A percentile compares a stretch with the other conserved stretches of the same genome.
phyloP scores from a whole-genome alignment of 2,888 invertebrate genomes.

The Drosophila recens region DNA sequence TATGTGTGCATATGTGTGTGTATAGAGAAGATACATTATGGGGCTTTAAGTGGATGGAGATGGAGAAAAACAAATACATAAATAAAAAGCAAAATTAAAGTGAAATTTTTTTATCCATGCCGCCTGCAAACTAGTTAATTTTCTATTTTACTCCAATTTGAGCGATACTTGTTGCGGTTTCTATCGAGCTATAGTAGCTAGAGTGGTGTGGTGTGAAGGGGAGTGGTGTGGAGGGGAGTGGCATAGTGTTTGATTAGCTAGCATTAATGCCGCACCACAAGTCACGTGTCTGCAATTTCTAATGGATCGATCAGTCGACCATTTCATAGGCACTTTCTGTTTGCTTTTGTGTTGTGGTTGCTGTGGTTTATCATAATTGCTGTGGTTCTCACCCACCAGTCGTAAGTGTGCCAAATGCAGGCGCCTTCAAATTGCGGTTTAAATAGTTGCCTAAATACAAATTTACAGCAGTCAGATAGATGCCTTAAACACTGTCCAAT shows the following conservation, averaged over 20 bases:
- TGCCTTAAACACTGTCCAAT: constrained; percentile 28
- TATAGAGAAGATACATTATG: constrained; percentile 48
- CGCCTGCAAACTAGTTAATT: constrained; percentile 79
- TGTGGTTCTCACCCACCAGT: constrained; percentile 32
- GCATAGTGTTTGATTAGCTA: constrained; percentile 44
- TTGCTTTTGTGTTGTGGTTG: constrained; percentile 14
- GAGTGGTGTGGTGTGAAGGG: constrained; percentile 6
- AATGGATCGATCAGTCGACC: constrained; percentile 60
- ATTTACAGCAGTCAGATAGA: constrained; percentile 47
- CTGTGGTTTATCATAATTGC: constrained; percentile 3
- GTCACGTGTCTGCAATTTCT: constrained; percentile 74
- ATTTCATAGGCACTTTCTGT: constrained; percentile 49
- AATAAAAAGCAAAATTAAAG: constrained; percentile 79
- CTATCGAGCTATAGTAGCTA: constrained; percentile 54
- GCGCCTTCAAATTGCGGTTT: constrained; percentile 15
- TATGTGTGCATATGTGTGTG: not conserved
- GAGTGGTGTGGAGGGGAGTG: not conserved
- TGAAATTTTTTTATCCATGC: constrained; percentile 74
- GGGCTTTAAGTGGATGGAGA: constrained; percentile 50
- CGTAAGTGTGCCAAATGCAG: constrained; percentile 49
- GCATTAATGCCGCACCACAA: constrained; percentile 36
- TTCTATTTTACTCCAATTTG: constrained; percentile 82
- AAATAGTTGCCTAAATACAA: constrained; percentile 16
- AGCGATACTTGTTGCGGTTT: constrained; percentile 60
- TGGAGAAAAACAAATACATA: constrained; percentile 73